Percentiles rank a stretch among this genome's conserved stretches.
phyloP scores from a whole-genome alignment of 1,140 invertebrate species.

The Lordiphosa clarofinis region DNA sequence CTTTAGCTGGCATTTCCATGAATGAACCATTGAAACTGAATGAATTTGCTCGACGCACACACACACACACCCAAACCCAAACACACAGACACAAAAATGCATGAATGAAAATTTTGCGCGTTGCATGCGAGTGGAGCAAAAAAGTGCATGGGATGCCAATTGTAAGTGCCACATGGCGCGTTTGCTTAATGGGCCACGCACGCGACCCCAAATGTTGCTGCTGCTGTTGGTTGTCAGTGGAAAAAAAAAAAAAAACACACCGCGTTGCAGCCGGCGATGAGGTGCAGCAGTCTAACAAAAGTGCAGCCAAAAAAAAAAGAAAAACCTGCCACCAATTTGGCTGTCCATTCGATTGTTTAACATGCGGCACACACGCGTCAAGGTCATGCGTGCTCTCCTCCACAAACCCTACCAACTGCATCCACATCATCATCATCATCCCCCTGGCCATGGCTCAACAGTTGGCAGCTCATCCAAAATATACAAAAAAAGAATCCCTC shows the following conservation, averaged over 20 bases:
- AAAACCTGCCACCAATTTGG: conserved; percentile 52
- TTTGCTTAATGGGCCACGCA: conserved; percentile 71
- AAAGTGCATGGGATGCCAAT: conserved; percentile 11
- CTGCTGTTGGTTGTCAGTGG: conserved; percentile 12
- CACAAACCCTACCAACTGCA: conserved; percentile 3
- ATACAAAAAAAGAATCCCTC: conserved; percentile 16
- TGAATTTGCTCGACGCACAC: conserved; percentile 57
- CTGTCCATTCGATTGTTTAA: conserved; percentile 69
- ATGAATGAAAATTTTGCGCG: conserved; percentile 64
- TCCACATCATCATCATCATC: neutral
- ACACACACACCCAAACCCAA: conserved; percentile 25
- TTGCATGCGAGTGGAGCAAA: conserved; percentile 34
- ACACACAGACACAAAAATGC: conserved; percentile 30
- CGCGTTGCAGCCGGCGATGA: conserved; percentile 44
- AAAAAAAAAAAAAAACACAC: conserved; percentile 16
- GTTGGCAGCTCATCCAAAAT: conserved; percentile 38
- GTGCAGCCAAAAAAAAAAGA: conserved; percentile 39
- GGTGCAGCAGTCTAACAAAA: conserved; percentile 19
- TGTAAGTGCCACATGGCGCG: conserved; percentile 50
- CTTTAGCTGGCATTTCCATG: conserved; percentile 33
- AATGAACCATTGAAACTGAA: conserved; percentile 64
- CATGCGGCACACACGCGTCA: conserved; percentile 73
- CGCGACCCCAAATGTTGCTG: conserved; percentile 37
- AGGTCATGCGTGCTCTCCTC: conserved; percentile 36
- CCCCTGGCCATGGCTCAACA: conserved; percentile 34